Evolutionary conservation across 1,140 invertebrate species (phyloP).

Genomic region (Cydia amplana): DNA sequence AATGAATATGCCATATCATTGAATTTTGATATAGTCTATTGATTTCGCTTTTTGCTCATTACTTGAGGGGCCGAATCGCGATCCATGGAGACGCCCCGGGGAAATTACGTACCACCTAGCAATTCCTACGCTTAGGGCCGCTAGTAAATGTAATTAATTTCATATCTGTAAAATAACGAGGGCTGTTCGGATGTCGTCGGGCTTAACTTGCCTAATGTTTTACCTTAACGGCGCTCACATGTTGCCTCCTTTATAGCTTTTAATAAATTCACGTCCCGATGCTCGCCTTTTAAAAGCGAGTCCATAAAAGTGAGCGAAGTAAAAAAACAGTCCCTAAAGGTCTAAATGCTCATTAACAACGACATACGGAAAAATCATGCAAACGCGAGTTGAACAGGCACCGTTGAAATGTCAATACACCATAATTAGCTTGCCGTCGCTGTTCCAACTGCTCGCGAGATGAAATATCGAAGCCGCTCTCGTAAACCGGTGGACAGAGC

Average conservation of each 20-base stretch:
- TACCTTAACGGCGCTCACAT: constrained; percentile 3
- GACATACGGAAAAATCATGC: constrained; percentile 33
- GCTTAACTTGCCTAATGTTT: not conserved
- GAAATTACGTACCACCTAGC: constrained; percentile 59
- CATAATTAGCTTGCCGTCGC: constrained; percentile 14
- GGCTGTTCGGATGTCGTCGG: constrained; percentile 33
- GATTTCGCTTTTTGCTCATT: constrained; percentile 41
- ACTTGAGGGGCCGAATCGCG: constrained; percentile 43
- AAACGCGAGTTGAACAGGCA: constrained; percentile 20
- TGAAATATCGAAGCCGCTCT: not conserved
- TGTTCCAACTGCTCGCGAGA: not conserved
- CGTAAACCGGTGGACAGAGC: not conserved
- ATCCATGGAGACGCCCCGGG: constrained; percentile 49
- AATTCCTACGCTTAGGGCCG: constrained; percentile 51
- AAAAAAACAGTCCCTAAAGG: constrained; percentile 25
- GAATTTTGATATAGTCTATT: constrained; percentile 11
- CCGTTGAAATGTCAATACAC: constrained; percentile 29
- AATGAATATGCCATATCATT: constrained; percentile 26
- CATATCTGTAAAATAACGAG: constrained; percentile 44
- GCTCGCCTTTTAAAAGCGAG: not conserved
- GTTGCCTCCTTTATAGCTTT: not conserved
- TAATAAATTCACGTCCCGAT: not conserved
- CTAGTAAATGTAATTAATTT: constrained; percentile 62
- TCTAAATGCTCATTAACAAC: constrained; percentile 19
- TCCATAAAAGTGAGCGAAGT: constrained; percentile 1